Conservation (phyloP, 2,797 vertebrate species). For the Rallus crepitans region DNA sequence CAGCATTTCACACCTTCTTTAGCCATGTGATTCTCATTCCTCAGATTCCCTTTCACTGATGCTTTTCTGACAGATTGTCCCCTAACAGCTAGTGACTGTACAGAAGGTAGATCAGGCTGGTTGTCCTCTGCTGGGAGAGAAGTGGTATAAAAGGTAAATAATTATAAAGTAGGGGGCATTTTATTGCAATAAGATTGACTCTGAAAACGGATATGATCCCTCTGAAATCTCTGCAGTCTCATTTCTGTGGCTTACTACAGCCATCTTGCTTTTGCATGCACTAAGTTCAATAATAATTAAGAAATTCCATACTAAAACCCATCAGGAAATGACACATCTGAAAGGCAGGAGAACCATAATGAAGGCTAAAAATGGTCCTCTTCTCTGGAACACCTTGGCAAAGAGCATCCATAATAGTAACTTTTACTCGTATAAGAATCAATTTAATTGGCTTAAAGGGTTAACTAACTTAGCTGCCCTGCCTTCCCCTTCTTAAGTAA, state of each 20-base stretch:
- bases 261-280: background rate
- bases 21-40: background rate
- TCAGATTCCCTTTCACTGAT: background rate
- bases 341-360: background rate
- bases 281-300: background rate
- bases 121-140: background rate
- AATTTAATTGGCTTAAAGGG: background rate
- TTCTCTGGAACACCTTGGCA: background rate
- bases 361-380: background rate
- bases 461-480: background rate
- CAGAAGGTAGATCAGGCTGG: background rate
- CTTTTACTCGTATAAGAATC: background rate
- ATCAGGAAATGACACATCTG: background rate
- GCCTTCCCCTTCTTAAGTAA: background rate
- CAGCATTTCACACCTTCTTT: background rate
- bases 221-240: background rate
- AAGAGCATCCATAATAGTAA: background rate
- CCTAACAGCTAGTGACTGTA: background rate
- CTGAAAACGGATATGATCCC: background rate
- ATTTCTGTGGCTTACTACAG: background rate
- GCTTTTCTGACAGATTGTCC: background rate
- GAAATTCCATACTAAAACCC: background rate
- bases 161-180: background rate
- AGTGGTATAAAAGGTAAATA: background rate
- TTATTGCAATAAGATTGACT: background rate